These are phyloP conservation scores for Leucoraja ocellata DNA, from an alignment of 2,797 vertebrate species.

Conservation along the genomic window DNA sequence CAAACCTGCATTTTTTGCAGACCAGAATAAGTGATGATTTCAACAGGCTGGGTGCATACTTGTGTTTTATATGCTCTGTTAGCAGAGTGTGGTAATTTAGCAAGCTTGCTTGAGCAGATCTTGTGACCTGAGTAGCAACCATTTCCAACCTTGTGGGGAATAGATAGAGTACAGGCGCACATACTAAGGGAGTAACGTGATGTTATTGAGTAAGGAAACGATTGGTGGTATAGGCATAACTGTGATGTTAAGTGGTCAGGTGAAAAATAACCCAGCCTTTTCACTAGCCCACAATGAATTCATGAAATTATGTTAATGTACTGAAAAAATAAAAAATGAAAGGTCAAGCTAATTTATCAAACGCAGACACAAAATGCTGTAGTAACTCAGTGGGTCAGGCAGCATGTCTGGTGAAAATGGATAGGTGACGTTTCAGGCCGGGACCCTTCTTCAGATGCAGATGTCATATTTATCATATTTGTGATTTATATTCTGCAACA, in stretches of 20 bases:
- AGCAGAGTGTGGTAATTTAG: background rate
- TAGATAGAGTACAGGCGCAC: background rate
- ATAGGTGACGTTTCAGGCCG: too few species aligned
- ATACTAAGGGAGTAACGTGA: background rate
- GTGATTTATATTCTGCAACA: background rate
- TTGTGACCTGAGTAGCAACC: background rate
- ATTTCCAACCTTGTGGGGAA: background rate
- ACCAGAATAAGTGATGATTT: background rate
- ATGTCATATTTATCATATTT: background rate
- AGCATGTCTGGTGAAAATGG: too few species aligned
- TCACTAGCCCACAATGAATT: background rate
- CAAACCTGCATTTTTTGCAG: background rate
- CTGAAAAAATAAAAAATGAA: slow-evolving; percentile 15
- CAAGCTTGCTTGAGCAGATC: background rate
- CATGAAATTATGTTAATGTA: background rate
- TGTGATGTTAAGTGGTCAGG: background rate
- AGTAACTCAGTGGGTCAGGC: too few species aligned
- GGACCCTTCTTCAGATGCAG: background rate
- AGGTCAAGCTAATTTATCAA: background rate
- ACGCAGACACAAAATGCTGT: background rate
- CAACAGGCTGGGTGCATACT: background rate
- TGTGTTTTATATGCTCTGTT: background rate
- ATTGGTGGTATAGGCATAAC: background rate
- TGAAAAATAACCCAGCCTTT: background rate
- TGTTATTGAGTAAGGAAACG: background rate